Conservation (phyloP, 2,888 invertebrate species). For the Prenolepis imparis region DNA sequence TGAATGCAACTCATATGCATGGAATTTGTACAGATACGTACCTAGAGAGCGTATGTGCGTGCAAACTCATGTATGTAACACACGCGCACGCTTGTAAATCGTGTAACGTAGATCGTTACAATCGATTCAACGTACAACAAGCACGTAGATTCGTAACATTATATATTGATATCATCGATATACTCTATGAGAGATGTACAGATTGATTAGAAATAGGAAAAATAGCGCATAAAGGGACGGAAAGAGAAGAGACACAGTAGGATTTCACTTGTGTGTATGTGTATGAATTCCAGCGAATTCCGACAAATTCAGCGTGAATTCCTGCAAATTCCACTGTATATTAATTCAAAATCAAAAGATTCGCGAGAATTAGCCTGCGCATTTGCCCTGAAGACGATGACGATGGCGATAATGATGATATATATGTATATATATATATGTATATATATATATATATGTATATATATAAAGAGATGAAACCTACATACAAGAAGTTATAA, state of each 20-base stretch:
- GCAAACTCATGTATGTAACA: background rate
- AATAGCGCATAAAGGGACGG: slow-evolving; percentile 35
- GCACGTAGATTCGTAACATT: too few species aligned
- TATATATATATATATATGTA: too few species aligned
- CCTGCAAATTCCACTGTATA: too few species aligned
- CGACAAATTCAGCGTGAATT: too few species aligned
- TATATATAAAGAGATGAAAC: background rate
- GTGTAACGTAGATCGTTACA: slow-evolving; percentile 24
- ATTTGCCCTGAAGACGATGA: slow-evolving; percentile 1
- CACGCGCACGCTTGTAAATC: background rate
- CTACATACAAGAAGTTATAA: background rate
- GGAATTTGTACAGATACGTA: background rate
- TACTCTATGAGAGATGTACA: background rate
- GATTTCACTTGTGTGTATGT: background rate
- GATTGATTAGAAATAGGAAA: slow-evolving; percentile 26
- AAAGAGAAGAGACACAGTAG: background rate
- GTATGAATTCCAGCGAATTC: too few species aligned
- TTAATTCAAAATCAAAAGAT: slow-evolving; percentile 16
- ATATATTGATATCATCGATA: slow-evolving; percentile 19
- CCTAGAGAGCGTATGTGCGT: background rate
- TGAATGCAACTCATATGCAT: background rate
- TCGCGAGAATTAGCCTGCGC: background rate
- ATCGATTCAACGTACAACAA: slow-evolving; percentile 30
- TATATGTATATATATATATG: too few species aligned
- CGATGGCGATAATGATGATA: background rate